A percentile compares a stretch with the other conserved stretches of the same genome.
phyloP scores from a whole-genome alignment of 2,888 invertebrate species.

The Hemaris fuciformis region DNA sequence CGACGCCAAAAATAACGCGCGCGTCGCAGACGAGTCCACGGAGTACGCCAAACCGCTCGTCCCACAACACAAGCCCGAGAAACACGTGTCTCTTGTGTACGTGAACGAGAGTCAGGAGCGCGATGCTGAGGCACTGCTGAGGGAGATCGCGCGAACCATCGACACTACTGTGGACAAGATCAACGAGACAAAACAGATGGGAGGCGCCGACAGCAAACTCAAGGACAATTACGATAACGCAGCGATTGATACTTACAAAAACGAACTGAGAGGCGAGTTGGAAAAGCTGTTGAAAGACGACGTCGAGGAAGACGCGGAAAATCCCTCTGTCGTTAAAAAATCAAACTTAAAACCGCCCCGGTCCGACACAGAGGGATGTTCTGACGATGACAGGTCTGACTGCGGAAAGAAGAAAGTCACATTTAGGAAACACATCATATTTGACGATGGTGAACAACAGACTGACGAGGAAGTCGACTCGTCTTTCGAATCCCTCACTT shows the following conservation, averaged over 20 bases:
- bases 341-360: constrained; percentile 70
- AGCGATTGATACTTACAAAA: constrained; percentile 54
- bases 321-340: constrained; percentile 57
- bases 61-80: constrained; percentile 65
- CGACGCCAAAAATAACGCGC: constrained; percentile 61
- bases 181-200: constrained; percentile 64
- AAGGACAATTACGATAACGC: constrained; percentile 53
- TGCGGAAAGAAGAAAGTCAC: constrained; percentile 71
- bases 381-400: constrained; percentile 73
- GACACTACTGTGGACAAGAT: constrained; percentile 68
- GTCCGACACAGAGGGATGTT: constrained; percentile 68
- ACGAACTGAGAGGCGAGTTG: constrained; percentile 61
- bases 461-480: constrained; percentile 70
- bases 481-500: constrained; percentile 69
- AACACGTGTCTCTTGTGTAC: constrained; percentile 73
- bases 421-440: constrained; percentile 74
- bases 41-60: constrained; percentile 73
- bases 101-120: constrained; percentile 67
- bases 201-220: constrained; percentile 53
- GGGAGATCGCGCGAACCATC: constrained; percentile 71
- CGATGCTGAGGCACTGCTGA: constrained; percentile 68
- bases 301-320: constrained; percentile 42
- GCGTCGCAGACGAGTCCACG: constrained; percentile 51
- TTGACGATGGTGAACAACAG: constrained; percentile 76
- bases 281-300: constrained; percentile 52